Conservation (phyloP, 37 sponge, comb jelly and placozoan genomes). For the Diacarnus erythraeanus region DNA sequence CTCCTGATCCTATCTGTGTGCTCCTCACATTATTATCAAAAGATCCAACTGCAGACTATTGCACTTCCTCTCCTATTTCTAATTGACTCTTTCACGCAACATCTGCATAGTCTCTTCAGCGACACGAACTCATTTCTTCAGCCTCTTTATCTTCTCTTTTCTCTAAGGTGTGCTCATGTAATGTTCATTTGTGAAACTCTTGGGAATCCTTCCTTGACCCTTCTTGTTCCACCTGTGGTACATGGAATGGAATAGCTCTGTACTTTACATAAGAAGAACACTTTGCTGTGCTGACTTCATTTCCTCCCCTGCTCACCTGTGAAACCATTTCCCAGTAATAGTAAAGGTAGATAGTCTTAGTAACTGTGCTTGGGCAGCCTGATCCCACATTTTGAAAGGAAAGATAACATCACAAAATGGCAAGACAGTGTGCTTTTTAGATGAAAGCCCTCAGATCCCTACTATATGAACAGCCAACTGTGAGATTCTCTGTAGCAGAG, state of each 20-base stretch:
- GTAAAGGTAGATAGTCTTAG: too few relatives aligned
- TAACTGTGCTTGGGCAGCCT: too few relatives aligned
- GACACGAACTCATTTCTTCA: neutral
- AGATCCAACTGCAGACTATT: conserved; percentile 4
- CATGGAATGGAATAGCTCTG: neutral
- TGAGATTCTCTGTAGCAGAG: too few relatives aligned
- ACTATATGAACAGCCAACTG: too few relatives aligned
- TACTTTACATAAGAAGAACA: neutral
- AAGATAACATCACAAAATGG: too few relatives aligned
- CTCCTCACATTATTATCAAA: neutral
- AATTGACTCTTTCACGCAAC: neutral
- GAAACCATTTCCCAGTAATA: too few relatives aligned
- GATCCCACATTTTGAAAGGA: too few relatives aligned
- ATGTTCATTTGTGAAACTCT: neutral
- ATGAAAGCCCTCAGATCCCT: too few relatives aligned
- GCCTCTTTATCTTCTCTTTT: neutral
- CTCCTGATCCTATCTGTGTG: neutral
- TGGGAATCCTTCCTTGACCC: neutral
- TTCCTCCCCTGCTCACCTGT: too few relatives aligned
- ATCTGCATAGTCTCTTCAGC: neutral
- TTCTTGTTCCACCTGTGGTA: conserved; percentile 4
- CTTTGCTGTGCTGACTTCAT: too few relatives aligned
- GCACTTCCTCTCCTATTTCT: neutral
- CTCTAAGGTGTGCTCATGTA: conserved; percentile 8
- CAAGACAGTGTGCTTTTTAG: too few relatives aligned